Evolutionary conservation across 2,113 vertebrate species (phyloP), one percentile per base, ranked within the genome.

Genomic region (Mola mola): DNA sequence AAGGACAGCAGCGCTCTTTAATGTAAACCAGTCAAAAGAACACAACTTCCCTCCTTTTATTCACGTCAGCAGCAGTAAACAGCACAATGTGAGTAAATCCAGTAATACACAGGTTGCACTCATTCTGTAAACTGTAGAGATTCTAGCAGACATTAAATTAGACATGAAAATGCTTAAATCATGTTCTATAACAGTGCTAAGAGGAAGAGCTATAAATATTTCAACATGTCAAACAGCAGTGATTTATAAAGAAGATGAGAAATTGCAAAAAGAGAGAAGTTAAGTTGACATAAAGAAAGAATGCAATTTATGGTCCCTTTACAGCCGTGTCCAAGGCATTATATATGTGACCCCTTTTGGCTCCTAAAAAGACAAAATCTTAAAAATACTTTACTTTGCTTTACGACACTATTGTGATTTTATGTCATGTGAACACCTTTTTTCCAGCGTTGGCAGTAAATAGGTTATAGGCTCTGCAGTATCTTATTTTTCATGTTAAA

Each of bases 1-100:
- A n/a, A n/a, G n/a, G n/a, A 16, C 22, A 16, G 1, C 22, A 50
- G 16, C 3, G 17, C 36, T 51, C 43, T 79, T 76, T 66, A 70
- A 71, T 84, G 58, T 56, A 76, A 24, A 56, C 52, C 44, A 53
- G 10, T 66, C 63, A 76, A 62, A 26, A 47, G 72, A 58, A 72
- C 49, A 46, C 2, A 16, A 53, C n/a, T 40, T 56, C 64, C 48
- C 36, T 38, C 43, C 26, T 47, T 36, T 17, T 29, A 8, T 38
- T 37, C 36, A 42, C 26, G 38, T 51, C 51, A 58, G 21, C 5
- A 41, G n/a, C 34, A 49, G 34, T 29, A 61, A 50, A 71, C 38
- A 4, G 16, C 13, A 55, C 24, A 20, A 20, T 33, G 10, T 11
- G 38, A 24, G 24, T 58, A 44, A 74, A 64, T 48, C 56, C 22